Evolutionary conservation across 1,140 invertebrate genomes (phyloP).

Genomic region (Ips typographus): DNA sequence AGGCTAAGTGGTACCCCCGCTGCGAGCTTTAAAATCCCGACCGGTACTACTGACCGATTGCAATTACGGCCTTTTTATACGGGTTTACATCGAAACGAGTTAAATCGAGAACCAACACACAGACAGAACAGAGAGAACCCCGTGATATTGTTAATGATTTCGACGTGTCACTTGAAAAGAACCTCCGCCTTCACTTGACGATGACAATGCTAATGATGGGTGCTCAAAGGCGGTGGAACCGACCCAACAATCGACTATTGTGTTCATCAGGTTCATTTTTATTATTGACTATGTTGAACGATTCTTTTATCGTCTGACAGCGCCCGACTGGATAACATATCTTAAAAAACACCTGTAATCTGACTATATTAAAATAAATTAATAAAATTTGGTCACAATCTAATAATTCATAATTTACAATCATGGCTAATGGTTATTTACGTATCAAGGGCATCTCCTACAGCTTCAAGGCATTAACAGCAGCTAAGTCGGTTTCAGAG

Average conservation of each 20-base stretch:
- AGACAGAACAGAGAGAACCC: not conserved
- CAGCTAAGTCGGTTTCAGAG: too few relatives aligned
- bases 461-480: too few relatives aligned
- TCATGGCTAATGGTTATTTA: too few relatives aligned
- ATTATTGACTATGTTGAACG: not conserved
- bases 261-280: not conserved
- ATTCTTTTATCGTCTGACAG: not conserved
- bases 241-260: constrained; percentile 21
- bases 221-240: constrained; percentile 16
- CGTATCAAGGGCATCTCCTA: too few relatives aligned
- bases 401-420: too few relatives aligned
- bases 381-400: too few relatives aligned
- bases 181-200: constrained; percentile 29
- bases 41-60: constrained; percentile 15
- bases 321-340: too few relatives aligned
- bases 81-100: not conserved
- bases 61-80: not conserved
- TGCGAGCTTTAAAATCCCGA: constrained; percentile 13
- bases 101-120: not conserved
- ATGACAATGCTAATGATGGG: constrained; percentile 34
- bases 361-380: too few relatives aligned
- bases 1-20: constrained; percentile 15
- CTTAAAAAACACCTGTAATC: too few relatives aligned
- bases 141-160: constrained; percentile 33
- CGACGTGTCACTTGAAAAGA: constrained; percentile 29